Percentiles rank a stretch among this genome's conserved stretches.
phyloP scores from a whole-genome alignment of 2,113 vertebrate genomes.

The Pelmatolapia mariae region DNA sequence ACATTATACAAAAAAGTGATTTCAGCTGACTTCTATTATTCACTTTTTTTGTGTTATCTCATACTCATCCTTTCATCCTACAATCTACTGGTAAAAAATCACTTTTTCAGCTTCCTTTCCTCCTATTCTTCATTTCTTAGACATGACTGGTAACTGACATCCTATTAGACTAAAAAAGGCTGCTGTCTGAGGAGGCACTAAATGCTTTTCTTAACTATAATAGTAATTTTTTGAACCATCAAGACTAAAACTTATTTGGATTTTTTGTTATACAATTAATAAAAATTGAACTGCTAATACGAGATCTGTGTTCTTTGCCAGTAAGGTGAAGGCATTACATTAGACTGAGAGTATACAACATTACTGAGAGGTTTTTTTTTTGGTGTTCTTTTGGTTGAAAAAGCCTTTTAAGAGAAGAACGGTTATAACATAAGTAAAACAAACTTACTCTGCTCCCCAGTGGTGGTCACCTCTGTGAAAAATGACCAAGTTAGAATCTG shows the following conservation, averaged over 20 bases:
- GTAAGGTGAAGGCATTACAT: background rate
- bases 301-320: background rate
- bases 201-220: background rate
- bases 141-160: background rate
- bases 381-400: background rate
- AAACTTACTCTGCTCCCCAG: slow-evolving; percentile 88
- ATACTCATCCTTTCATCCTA: background rate
- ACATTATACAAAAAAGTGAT: background rate
- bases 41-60: background rate
- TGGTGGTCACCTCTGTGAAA: slow-evolving; percentile 92
- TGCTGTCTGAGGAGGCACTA: background rate
- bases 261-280: background rate
- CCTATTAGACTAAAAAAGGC: background rate
- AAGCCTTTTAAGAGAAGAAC: background rate
- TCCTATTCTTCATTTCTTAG: background rate
- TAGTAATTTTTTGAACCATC: background rate
- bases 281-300: background rate
- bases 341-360: background rate
- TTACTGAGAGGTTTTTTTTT: background rate
- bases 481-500: slow-evolving; percentile 84
- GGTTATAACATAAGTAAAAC: background rate
- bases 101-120: background rate
- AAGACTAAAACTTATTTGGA: background rate
- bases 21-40: background rate
- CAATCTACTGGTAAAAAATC: background rate